Percentiles rank a stretch among this genome's conserved stretches.
Evolutionary conservation across 2,113 vertebrate genomes (phyloP).

Genomic region (Pterocles gutturalis): DNA sequence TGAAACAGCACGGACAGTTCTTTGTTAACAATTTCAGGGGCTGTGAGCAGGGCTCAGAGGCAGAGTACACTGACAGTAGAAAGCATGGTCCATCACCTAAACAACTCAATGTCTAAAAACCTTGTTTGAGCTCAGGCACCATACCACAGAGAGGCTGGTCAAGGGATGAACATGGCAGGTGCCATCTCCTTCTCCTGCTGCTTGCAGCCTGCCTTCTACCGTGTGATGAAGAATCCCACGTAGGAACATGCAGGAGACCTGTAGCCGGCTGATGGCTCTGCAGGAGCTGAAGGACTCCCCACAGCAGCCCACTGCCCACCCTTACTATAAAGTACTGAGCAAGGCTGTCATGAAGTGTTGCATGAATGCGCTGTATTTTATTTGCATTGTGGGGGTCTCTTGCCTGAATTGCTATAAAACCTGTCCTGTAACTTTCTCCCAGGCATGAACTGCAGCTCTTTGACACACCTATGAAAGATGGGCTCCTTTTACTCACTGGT

Average conservation of each 20-base stretch:
- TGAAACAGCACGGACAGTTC: background rate
- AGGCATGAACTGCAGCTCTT: background rate
- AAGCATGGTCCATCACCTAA: rapidly evolving
- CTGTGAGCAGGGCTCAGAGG: background rate
- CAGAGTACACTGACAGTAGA: background rate
- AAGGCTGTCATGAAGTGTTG: background rate
- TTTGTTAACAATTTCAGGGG: background rate
- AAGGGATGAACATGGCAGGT: background rate
- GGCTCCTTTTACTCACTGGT: background rate
- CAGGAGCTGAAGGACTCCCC: background rate
- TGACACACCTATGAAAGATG: background rate
- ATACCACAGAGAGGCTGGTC: background rate
- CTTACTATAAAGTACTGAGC: background rate
- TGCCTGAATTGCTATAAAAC: background rate
- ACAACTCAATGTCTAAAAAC: background rate
- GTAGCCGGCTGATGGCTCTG: background rate
- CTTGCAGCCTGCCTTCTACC: background rate
- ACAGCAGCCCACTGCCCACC: background rate
- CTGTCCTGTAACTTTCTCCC: background rate
- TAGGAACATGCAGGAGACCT: background rate
- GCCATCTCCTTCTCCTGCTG: background rate
- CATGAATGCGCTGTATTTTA: background rate
- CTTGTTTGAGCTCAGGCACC: background rate
- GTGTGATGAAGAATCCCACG: background rate
- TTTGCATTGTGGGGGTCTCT: background rate